Evolutionary conservation across 2,797 vertebrate species (phyloP), one percentile per base, ranked within the genome.

Genomic region (Pantherophis alleghaniensis): DNA sequence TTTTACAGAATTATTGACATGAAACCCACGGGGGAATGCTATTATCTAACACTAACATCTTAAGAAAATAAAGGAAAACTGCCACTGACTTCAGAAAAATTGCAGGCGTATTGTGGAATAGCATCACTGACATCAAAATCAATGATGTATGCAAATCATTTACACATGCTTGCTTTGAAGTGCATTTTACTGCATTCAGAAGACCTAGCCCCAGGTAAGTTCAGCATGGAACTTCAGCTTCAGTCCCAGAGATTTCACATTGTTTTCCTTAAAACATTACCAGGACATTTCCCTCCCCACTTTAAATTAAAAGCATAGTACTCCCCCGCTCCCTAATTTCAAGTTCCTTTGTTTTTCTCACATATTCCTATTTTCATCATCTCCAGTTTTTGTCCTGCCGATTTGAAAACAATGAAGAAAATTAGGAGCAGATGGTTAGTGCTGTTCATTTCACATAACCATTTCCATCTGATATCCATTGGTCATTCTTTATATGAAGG

Each of bases 381-480:
- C 60, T 88, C 90, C n/a, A 95, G 86, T 56, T 26, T 90, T 66
- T 94, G 90, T 93, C 69, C 93, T 55, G 94, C 93, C 88, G 74
- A 47, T 56, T 79, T 92, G 96, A 96, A 92, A 90, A 87, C 94
- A 94, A 5, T 89, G 95, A 94, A 95, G 93, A 83, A 91, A 22
- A 92, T 95, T 93, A 69, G 94, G 94, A 93, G 94, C 95, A 97
- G 96, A 96, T 96, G 96, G 96, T 94, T 93, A 86, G 86, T 51
- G 91, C 53, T 18, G 42, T 60, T 93, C 91, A 94, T 2, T 0
- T 87, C 94, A 20, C 93, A 12, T 93, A 92, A 53, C 47, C 94
- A 7, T 86, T 94, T 94, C 95, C 94, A 95, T 93, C 93, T 94
- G 93, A 97, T 93, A 59, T 32, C 93, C 94, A 94, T 93, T 92